Evolutionary conservation across 2,797 vertebrate genomes (phyloP).

Genomic region (Brachyrhaphis roseni): DNA sequence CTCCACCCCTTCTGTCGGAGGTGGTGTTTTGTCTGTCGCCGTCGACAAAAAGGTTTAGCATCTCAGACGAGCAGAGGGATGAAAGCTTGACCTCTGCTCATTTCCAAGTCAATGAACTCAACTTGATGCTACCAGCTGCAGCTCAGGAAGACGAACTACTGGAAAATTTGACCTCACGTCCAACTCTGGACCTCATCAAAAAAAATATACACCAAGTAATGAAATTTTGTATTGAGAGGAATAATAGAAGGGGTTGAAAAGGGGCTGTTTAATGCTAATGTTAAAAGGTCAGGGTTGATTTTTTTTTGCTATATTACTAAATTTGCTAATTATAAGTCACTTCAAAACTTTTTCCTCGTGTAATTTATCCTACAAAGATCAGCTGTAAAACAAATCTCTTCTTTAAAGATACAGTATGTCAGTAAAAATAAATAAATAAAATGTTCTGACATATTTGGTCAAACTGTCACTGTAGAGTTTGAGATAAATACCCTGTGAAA

Average conservation of each 20-base stretch:
- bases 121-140: background rate
- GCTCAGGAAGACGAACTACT: background rate
- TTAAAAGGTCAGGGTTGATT: background rate
- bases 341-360: background rate
- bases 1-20: slow-evolving; percentile 41
- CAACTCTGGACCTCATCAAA: background rate
- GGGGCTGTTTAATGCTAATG: background rate
- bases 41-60: slow-evolving; percentile 9
- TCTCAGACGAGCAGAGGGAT: slow-evolving; percentile 20
- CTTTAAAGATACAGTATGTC: background rate
- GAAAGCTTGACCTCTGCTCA: slow-evolving; percentile 10
- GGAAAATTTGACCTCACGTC: background rate
- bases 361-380: background rate
- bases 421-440: too few relatives aligned
- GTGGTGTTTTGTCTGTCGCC: slow-evolving; percentile 36
- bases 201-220: background rate
- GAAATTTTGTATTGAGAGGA: background rate
- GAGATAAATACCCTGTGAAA: too few relatives aligned
- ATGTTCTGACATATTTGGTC: too few relatives aligned
- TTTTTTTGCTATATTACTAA: background rate
- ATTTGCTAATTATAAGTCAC: background rate
- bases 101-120: background rate
- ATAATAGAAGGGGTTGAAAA: background rate
- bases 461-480: too few relatives aligned
- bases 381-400: background rate